Conservation (phyloP, 2,888 invertebrate genomes). For the Oxystoma pomonae region DNA sequence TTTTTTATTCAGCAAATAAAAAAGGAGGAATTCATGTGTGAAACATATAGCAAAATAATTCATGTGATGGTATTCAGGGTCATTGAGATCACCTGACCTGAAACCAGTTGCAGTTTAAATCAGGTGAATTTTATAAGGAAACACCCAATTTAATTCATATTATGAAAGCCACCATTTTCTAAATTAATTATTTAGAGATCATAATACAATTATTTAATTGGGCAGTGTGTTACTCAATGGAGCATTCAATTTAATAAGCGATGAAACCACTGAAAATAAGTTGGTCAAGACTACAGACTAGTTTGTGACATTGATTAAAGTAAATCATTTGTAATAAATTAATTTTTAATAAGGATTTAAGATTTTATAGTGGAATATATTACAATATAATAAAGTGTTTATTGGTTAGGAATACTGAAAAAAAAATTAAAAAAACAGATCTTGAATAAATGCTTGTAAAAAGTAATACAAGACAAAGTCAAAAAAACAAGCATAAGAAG, state of each 20-base stretch:
- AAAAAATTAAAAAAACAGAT: no score
- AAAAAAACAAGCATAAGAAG: no score
- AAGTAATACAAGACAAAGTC: no score
- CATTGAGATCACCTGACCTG: slow-evolving; percentile 44
- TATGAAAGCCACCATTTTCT: no score
- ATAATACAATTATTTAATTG: neutral
- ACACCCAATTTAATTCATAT: neutral
- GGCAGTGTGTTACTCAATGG: neutral
- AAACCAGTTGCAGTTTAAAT: neutral
- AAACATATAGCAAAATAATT: slow-evolving; percentile 12
- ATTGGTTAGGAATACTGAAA: no score
- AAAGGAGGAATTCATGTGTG: neutral
- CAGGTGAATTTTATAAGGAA: neutral
- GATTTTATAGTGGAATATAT: no score
- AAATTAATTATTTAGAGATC: neutral
- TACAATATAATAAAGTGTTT: no score
- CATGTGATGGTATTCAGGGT: slow-evolving; percentile 32
- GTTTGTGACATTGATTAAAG: neutral
- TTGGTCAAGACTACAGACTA: neutral
- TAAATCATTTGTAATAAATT: no score
- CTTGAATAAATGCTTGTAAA: no score
- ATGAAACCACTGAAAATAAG: neutral
- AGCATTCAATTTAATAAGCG: neutral
- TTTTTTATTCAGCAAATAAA: no score
- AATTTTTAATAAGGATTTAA: no score